phyloP scores from a whole-genome alignment of 2,797 vertebrate genomes.

The Mus minutoides region DNA sequence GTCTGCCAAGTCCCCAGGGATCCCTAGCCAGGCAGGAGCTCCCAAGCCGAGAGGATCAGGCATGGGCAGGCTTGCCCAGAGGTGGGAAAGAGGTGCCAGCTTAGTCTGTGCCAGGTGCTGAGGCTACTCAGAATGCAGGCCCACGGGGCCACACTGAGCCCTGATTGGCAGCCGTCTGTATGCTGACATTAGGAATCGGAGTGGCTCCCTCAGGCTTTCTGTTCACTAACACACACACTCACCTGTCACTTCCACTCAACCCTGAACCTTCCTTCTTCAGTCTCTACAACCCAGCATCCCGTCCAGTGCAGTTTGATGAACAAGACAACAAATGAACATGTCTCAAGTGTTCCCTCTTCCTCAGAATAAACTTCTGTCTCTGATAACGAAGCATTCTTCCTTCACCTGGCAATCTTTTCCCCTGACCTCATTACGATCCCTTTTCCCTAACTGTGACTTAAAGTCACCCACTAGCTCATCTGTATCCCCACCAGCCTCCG shows the following conservation, averaged over 20 bases:
- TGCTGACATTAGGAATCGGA: fast-evolving
- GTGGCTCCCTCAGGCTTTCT: fast-evolving
- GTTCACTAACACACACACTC: fast-evolving
- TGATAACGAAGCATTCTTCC: background rate
- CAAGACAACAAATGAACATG: background rate
- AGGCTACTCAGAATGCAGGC: fast-evolving
- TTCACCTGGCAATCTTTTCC: background rate
- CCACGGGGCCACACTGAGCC: background rate
- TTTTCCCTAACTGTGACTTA: background rate
- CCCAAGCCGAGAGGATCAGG: background rate
- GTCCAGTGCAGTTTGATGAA: background rate
- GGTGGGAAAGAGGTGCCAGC: background rate
- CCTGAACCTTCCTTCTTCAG: background rate
- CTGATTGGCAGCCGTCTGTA: background rate
- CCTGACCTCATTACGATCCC: background rate
- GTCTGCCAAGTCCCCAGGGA: slow-evolving; percentile 6
- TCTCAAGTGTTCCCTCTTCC: background rate
- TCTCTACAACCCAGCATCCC: background rate
- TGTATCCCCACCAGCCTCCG: background rate
- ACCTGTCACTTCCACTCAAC: background rate
- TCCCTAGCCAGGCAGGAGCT: background rate
- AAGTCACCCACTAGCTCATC: background rate
- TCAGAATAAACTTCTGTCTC: background rate
- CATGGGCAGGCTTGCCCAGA: background rate
- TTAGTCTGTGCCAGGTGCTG: background rate